phyloP scores from a whole-genome alignment of 2,113 vertebrate species.

The human (Homo sapiens) region DNA sequence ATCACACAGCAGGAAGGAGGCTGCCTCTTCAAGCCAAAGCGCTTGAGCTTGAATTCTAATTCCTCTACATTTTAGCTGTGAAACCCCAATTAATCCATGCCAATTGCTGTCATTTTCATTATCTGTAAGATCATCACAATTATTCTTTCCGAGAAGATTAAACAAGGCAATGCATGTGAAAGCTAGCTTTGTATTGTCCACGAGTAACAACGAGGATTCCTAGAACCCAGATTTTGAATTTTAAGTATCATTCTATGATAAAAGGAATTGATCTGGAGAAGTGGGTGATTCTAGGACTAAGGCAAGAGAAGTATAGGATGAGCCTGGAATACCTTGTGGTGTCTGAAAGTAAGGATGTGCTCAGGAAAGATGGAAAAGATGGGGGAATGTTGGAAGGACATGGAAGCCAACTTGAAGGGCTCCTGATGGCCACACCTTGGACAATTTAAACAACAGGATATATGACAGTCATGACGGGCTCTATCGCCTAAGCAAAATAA shows the following conservation, averaged over 20 bases:
- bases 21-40: background rate
- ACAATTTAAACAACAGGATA: background rate
- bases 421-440: background rate
- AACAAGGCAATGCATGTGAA: background rate
- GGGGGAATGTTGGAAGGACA: background rate
- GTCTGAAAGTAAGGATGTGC: background rate
- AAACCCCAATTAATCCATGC: background rate
- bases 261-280: background rate
- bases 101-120: background rate
- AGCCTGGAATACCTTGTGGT: fast-evolving
- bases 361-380: background rate
- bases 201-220: fast-evolving
- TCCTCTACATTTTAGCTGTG: background rate
- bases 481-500: background rate
- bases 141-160: background rate
- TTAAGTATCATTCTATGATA: background rate
- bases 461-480: background rate
- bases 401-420: fast-evolving
- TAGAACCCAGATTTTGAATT: background rate
- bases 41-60: too few relatives aligned
- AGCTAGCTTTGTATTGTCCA: background rate
- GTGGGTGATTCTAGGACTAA: background rate
- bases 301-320: fast-evolving
- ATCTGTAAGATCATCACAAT: background rate
- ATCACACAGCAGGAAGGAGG: fast-evolving